A percentile compares a stretch with the other conserved stretches of the same genome.
Evolutionary conservation across 2,113 vertebrate species (phyloP).

Genomic region (Genyomyrus donnyi): DNA sequence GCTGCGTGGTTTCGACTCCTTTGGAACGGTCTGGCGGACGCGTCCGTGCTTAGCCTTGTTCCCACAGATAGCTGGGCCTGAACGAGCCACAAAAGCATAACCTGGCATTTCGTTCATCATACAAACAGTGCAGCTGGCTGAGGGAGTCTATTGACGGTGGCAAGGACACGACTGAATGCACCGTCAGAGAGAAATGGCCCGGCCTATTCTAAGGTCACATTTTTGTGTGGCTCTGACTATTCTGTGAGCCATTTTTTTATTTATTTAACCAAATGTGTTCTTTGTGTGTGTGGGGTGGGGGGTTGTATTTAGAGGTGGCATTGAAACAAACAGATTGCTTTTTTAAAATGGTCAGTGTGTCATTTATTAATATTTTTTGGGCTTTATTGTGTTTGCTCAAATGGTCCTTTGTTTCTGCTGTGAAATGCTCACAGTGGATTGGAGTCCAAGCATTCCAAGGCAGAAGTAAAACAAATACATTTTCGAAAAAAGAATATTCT

Average conservation of each 20-base stretch:
- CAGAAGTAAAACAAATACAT: neutral
- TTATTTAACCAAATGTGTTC: conserved; percentile 1
- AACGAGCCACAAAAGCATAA: neutral
- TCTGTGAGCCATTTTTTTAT: neutral
- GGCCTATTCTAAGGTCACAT: neutral
- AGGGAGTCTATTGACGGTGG: neutral
- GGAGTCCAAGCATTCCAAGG: neutral
- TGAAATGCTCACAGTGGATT: neutral
- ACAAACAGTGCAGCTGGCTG: neutral
- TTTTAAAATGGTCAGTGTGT: neutral
- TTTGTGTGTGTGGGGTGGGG: neutral
- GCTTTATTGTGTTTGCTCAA: neutral
- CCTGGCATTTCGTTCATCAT: neutral
- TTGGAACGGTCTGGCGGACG: neutral
- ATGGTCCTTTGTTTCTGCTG: neutral
- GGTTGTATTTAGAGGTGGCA: neutral
- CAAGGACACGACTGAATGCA: neutral
- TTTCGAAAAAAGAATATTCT: neutral
- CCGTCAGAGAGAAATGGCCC: neutral
- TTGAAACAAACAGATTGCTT: neutral
- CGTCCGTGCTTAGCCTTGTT: neutral
- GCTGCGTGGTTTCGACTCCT: neutral
- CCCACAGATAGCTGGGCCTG: neutral
- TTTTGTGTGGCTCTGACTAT: neutral
- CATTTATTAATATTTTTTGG: neutral